Conservation (phyloP, 2,888 invertebrate genomes). For the Acronicta alni region DNA sequence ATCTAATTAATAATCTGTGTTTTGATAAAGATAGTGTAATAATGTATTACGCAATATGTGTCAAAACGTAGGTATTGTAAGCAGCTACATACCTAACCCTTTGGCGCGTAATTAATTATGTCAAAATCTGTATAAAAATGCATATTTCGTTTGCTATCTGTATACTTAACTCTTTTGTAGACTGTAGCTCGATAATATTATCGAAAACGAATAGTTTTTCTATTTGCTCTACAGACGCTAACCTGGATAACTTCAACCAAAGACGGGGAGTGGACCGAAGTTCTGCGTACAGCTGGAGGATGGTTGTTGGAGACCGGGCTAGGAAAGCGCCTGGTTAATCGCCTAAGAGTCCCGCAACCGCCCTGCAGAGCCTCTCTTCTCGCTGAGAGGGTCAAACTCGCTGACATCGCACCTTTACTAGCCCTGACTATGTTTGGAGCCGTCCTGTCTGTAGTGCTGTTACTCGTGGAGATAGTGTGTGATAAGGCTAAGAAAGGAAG, state of each 20-base stretch:
- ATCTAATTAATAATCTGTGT: too few species aligned
- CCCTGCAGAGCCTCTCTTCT: conserved; percentile 75
- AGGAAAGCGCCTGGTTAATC: conserved; percentile 65
- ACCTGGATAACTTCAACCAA: conserved; percentile 71
- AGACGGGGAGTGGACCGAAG: conserved; percentile 71
- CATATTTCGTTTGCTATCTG: too few species aligned
- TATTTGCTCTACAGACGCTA: conserved; percentile 58
- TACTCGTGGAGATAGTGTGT: conserved; percentile 69
- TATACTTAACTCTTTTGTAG: too few species aligned
- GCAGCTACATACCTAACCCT: too few species aligned
- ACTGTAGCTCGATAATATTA: too few species aligned
- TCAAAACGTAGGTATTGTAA: too few species aligned
- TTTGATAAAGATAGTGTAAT: too few species aligned
- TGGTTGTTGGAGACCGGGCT: conserved; percentile 78
- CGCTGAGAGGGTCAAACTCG: conserved; percentile 78
- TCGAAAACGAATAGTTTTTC: too few species aligned
- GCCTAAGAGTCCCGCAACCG: conserved; percentile 66
- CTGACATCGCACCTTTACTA: conserved; percentile 72
- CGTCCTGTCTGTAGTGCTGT: conserved; percentile 64
- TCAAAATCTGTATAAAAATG: too few species aligned
- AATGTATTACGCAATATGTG: too few species aligned
- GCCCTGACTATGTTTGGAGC: conserved; percentile 63
- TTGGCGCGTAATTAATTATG: too few species aligned
- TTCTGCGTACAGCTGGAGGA: conserved; percentile 65
- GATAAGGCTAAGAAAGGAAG: conserved; percentile 51